Percentiles rank a stretch among this genome's conserved stretches.
Evolutionary conservation across 2,888 invertebrate genomes (phyloP).

Genomic region (Rhagium mordax): DNA sequence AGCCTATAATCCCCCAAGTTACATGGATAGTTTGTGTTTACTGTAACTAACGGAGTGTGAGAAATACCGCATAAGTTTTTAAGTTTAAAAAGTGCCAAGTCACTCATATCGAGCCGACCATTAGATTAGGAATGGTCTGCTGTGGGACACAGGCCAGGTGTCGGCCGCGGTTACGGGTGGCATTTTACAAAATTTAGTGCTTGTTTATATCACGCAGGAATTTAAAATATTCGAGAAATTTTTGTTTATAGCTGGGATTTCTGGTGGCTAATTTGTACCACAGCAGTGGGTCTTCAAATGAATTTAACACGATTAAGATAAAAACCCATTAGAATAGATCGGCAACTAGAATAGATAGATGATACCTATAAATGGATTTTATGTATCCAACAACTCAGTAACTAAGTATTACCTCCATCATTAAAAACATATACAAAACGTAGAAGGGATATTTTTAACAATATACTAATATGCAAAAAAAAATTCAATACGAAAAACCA

Average conservation of each 20-base stretch:
- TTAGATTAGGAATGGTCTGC: conserved; percentile 35
- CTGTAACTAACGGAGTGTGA: conserved; percentile 68
- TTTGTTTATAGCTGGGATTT: conserved; percentile 9
- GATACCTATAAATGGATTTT: too few relatives aligned
- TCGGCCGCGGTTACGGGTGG: conserved; percentile 27
- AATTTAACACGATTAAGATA: neutral
- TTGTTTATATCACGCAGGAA: conserved; percentile 26
- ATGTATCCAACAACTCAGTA: too few relatives aligned
- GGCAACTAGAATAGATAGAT: neutral
- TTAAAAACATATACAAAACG: too few relatives aligned
- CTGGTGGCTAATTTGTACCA: neutral
- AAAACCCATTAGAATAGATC: neutral
- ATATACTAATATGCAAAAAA: too few relatives aligned
- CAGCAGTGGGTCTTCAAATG: neutral
- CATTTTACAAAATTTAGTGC: conserved; percentile 27
- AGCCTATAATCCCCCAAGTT: conserved; percentile 59
- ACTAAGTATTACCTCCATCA: too few relatives aligned
- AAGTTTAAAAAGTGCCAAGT: conserved; percentile 44
- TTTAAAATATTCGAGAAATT: conserved; percentile 17
- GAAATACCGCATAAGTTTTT: conserved; percentile 62
- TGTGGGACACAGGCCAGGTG: conserved; percentile 30
- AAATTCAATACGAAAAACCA: too few relatives aligned
- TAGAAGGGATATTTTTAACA: too few relatives aligned
- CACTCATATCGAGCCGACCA: conserved; percentile 38
- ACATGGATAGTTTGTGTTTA: conserved; percentile 65